Base-by-base conservation (phyloP, 2,797 vertebrate species). In the Lindbergichthys nudifrons region DNA sequence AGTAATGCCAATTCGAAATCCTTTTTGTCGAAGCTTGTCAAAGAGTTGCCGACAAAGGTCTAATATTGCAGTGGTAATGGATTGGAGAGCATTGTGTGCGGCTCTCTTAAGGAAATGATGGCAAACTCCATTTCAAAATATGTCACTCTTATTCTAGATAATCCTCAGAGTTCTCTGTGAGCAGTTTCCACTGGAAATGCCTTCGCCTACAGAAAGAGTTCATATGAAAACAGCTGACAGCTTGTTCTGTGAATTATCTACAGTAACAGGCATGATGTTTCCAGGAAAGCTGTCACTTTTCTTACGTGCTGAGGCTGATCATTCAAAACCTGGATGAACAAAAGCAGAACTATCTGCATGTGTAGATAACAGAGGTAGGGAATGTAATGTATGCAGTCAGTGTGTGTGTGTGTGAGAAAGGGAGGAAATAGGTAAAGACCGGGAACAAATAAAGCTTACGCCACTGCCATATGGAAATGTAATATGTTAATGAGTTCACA, bases 201-300 rank as follows among this genome's bases (percentile, higher is more conserved):
- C 63, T 52, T 60, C 4, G 0, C 53, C 19, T 41, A 32, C 32
- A 67, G 14, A 30, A 59, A 41, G 26, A 2, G 21, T 32, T n/a
- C 9, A 11, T 11, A 3, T 54, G 15, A 56, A 50, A 73, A 52
- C 47, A 45, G 63, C 61, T 59, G 72, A 73, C 52, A 50, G 43
- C 46, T 39, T 32, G 23, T 43, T 65, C 46, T 43, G 36, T 32
- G 71, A 74, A 76, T 80, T 75, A 81, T 12, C 48, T 8, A 39
- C 19, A 56, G 52, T 32, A 30, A 50, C 45, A 63, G 32, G 43
- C 61, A 60, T 46, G 10, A 56, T 23, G 42, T 43, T 75, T 80
- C 58, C 9, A 43, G 60, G 67, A 64, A 75, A 48, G 23, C 56
- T 54, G 47, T 32, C 32, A n/a, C 56, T 71, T 75, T 68, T 56